Evolutionary conservation across 2,888 invertebrate genomes (phyloP).

Genomic region (Drosophila kambysellisi): DNA sequence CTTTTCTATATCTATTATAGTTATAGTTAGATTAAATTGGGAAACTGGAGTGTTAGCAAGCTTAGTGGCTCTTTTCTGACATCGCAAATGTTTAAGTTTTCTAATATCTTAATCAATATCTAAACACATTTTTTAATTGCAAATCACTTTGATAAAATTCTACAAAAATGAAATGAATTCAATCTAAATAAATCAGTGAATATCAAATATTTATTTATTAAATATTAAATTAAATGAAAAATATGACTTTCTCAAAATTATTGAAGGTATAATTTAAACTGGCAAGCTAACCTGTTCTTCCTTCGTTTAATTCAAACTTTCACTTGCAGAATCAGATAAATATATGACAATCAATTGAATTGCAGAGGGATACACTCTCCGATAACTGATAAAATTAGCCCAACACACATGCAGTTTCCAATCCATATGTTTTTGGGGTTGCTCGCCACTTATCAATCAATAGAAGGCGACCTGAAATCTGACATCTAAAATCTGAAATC

Average conservation of each 20-base stretch:
- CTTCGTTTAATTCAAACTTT: background rate
- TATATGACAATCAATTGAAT: constrained; percentile 12
- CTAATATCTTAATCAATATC: background rate
- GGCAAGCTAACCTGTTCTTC: background rate
- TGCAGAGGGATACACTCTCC: constrained; percentile 15
- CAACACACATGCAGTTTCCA: background rate
- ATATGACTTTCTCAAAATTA: background rate
- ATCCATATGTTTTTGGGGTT: constrained; percentile 22
- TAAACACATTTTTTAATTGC: background rate
- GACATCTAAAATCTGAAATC: constrained; percentile 38
- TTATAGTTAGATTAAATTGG: background rate
- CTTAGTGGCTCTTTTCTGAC: background rate
- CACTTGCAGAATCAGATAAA: background rate
- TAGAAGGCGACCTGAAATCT: constrained; percentile 15
- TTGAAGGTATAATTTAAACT: background rate
- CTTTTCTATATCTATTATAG: background rate
- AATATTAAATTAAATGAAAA: background rate
- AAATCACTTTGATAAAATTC: too few relatives aligned
- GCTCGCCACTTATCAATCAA: constrained; percentile 49
- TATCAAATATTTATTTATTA: background rate
- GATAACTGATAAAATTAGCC: constrained; percentile 15
- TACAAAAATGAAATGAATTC: too few relatives aligned
- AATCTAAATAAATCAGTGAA: background rate
- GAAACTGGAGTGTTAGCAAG: background rate
- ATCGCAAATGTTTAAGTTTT: background rate